Base-by-base conservation (phyloP, 2,113 vertebrate genomes). In the Lophura nycthemera region DNA sequence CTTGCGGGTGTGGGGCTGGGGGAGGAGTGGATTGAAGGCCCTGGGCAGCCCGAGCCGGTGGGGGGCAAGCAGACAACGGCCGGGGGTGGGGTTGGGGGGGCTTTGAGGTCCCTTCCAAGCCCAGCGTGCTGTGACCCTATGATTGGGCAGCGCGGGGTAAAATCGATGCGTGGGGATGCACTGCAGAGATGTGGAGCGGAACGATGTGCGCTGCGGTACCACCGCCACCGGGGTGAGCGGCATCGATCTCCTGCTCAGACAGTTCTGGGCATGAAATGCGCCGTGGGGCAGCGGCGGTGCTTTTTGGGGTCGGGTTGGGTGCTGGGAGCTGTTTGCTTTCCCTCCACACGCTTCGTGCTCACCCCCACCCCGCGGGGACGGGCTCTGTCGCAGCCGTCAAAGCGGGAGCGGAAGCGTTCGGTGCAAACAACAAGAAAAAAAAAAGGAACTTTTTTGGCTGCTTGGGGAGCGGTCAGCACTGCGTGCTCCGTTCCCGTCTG, bases 391-490 rank as follows among this genome's bases (percentile, higher is more conserved):
- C 52, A 3, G 11, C 30, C 2, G 18, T 14, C 29, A 10, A 10
- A 21, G 29, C 30, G 13, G 59, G 54, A 56, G 34, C 4, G 0
- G 86, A 52, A 87, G 19, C 64, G 30, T 30, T 66, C 64, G 6
- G 64, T 54, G 9, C 13, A 29, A 54, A 54, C 25, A 54, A 29
- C 27, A 54, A 6, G 6, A 38, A 9, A 29, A 54, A 29, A 54
- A 29, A 27, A 29, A 27, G 9, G 30, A 21, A 59, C 34, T 36
- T 83, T 50, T 8, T 45, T 8, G 5, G 32, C 60, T 25, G 6
- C 4, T 1, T 0, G 9, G 32, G 40, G 47, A 29, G 43, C 13
- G 0, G 1, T 19, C 5, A 4, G 40, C 3, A 30, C 34, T 50
- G 48, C 24, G 48, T 7, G 48, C 48, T 50, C 48, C 48, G 48